Evolutionary conservation across 2,797 vertebrate genomes (phyloP).

Genomic region (Heteromormyrus szaboi): DNA sequence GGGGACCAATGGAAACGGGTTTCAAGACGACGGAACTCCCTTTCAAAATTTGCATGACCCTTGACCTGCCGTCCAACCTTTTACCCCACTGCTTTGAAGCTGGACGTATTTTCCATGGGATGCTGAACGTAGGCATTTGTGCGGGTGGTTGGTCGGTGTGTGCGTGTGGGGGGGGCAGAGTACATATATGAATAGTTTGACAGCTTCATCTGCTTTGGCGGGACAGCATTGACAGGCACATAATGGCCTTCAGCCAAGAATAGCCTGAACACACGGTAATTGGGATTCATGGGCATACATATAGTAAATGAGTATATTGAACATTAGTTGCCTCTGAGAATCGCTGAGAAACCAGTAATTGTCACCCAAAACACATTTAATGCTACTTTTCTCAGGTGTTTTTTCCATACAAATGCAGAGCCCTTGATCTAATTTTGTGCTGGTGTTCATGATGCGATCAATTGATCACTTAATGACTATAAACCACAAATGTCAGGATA

Average conservation of each 20-base stretch:
- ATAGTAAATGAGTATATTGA: constrained; percentile 7
- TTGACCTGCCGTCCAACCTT: constrained; percentile 58
- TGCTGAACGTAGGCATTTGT: constrained; percentile 6
- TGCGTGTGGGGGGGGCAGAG: constrained; percentile 40
- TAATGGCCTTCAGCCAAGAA: constrained; percentile 19
- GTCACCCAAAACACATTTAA: background rate
- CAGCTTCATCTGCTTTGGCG: constrained; percentile 57
- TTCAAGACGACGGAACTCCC: constrained; percentile 67
- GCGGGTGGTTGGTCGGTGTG: constrained; percentile 14
- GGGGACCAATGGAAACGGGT: constrained; percentile 78
- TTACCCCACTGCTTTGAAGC: constrained; percentile 56
- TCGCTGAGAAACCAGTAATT: background rate
- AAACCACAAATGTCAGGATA: background rate
- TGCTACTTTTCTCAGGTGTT: background rate
- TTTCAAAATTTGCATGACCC: constrained; percentile 55
- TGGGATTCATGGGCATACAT: background rate
- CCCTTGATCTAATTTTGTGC: background rate
- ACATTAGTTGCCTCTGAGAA: background rate
- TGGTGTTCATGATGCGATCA: background rate
- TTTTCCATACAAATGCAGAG: background rate
- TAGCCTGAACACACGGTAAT: background rate
- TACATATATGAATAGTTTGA: constrained; percentile 57
- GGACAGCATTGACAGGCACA: constrained; percentile 35
- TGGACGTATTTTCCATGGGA: constrained; percentile 54
- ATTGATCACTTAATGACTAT: background rate